Base-by-base conservation (phyloP, 2,888 invertebrate genomes). In the Eristalis tenax region DNA sequence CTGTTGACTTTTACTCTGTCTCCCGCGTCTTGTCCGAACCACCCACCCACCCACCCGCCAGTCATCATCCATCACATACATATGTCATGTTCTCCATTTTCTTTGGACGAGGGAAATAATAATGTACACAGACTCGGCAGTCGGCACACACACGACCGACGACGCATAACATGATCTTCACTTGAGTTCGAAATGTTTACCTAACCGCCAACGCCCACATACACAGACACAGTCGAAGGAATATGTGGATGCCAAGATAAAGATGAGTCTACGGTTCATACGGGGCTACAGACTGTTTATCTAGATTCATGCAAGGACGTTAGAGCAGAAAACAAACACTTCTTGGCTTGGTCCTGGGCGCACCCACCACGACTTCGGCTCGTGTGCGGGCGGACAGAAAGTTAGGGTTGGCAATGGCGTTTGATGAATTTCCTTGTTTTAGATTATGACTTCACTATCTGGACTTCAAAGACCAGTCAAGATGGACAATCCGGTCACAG, bases 351-450 rank as follows among this genome's bases (percentile, higher is more conserved):
- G 63, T 66, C 26, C 66, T 50, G 22, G 56, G 18, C 2, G 23
- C 26, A 18, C 15, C 18, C 26, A 18, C 15, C 18, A 4, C 35
- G 6, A 22, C 69, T 28, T 3, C 59, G 43, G 50, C 22, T 63
- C 22, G 22, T 6, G 32, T 10, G 2, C 5, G 26, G 22, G 10
- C 61, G 68, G 56, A 56, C 43, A 15, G 22, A 56, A 23, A 61
- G 57, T 57, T 40, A 1, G 26, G 26, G 26, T 26, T 1, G 3
- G 26, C 22, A 40, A 64, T 64, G 73, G 22, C 50, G 63, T 38
- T 69, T 81, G 74, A 75, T 69, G 74, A 69, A 81, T 81, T 69
- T 75, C 57, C 56, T 74, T 69, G 81, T 68, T 69, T 64, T 2
- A 38, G 69, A 71, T 73, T 79, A 66, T 66, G 79, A 79, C 66